Conservation (phyloP, 2,113 vertebrate genomes). For the Setophaga coronata region DNA sequence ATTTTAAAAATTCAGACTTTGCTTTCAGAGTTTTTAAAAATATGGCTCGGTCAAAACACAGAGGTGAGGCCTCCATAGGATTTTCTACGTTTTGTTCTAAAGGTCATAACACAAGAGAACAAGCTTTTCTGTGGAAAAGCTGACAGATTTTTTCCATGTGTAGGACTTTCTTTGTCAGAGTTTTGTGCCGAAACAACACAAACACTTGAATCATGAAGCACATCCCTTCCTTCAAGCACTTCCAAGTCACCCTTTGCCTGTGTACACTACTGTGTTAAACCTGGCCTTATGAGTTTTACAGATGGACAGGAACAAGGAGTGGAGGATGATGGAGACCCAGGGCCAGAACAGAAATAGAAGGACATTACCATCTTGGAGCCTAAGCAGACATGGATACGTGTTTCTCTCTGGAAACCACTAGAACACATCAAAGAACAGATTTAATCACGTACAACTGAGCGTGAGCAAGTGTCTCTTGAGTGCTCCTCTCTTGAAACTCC, state of each 20-base stretch:
- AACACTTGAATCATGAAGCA: background rate
- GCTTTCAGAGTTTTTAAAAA: background rate
- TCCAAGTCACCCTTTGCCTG: background rate
- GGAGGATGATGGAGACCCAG: background rate
- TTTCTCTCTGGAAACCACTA: background rate
- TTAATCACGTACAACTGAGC: background rate
- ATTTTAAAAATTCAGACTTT: background rate
- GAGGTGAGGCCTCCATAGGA: background rate
- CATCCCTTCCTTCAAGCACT: conserved; percentile 31
- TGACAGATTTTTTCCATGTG: background rate
- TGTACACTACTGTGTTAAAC: background rate
- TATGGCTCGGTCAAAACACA: background rate
- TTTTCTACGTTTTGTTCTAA: background rate
- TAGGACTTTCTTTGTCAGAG: background rate
- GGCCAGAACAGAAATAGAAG: conserved; percentile 17
- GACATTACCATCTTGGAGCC: background rate
- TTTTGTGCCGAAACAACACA: background rate
- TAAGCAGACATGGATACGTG: background rate
- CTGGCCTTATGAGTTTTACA: conserved; percentile 26
- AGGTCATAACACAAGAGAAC: background rate
- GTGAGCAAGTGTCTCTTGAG: background rate
- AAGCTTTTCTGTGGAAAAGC: background rate
- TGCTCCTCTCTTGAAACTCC: background rate
- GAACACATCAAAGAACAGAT: background rate
- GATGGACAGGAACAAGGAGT: conserved; percentile 27